Conservation (phyloP, 2,113 vertebrate genomes). For the Alosa alosa region DNA sequence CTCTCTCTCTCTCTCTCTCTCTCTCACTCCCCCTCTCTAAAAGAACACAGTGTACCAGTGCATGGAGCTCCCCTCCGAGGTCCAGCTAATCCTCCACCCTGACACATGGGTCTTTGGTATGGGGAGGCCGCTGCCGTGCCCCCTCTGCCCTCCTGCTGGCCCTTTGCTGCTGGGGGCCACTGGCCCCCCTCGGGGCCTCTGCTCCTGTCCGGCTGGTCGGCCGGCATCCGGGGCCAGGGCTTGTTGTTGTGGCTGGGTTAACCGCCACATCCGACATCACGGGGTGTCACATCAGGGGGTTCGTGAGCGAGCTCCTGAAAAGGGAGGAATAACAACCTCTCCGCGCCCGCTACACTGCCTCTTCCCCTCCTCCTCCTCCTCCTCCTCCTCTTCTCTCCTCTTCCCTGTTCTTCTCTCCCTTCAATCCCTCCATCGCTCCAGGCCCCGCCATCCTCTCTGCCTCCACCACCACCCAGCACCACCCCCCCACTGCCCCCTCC, state of each 20-base stretch:
- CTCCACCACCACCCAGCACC: slow-evolving; percentile 29
- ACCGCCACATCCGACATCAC: not conserved
- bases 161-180: not conserved
- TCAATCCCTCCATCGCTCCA: not conserved
- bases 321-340: not conserved
- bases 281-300: not conserved
- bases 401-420: not conserved
- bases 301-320: not conserved
- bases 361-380: not conserved
- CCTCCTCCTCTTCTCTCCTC: not conserved
- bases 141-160: not conserved
- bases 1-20: not conserved
- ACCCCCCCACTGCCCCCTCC: slow-evolving; percentile 66
- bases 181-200: not conserved
- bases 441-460: not conserved
- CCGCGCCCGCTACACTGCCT: not conserved
- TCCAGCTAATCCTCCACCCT: not conserved
- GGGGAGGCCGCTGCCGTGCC: no score
- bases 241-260: not conserved
- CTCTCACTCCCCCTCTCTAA: not conserved
- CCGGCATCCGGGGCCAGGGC: not conserved
- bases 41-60: no score
- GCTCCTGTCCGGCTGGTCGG: not conserved
- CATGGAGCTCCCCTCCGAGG: no score
- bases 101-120: not conserved